Evolutionary conservation across 30 jellyfish, hydroid and myxozoan genomes (phyloP).

Genomic region (Calvadosia cruxmelitensis): DNA sequence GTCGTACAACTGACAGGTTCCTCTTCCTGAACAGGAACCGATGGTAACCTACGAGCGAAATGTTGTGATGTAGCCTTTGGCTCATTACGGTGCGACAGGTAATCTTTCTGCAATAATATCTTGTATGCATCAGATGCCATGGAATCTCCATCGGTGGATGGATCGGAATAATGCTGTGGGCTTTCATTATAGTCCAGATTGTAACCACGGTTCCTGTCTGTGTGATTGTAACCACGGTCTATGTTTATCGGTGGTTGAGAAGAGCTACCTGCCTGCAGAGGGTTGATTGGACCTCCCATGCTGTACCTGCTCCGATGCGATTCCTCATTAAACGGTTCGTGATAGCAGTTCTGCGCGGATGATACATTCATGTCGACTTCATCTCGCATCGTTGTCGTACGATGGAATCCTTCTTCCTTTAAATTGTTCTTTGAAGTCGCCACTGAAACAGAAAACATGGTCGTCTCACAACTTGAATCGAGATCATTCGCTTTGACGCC

Average conservation of each 20-base stretch:
- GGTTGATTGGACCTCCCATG: background rate
- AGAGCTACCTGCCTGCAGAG: background rate
- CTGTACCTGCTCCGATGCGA: background rate
- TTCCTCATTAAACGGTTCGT: background rate
- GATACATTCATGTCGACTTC: conserved; percentile 5
- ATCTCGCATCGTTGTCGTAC: conserved; percentile 9
- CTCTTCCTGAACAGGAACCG: background rate
- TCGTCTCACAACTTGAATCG: conserved; percentile 70
- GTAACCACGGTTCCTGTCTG: background rate
- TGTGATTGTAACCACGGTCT: background rate
- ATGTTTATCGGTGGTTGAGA: background rate
- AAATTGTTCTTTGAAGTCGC: conserved; percentile 30
- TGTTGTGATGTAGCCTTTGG: conserved; percentile 23
- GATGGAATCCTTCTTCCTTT: conserved; percentile 11
- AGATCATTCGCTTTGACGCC: conserved; percentile 8
- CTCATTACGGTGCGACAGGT: conserved; percentile 25
- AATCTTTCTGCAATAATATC: conserved; percentile 43
- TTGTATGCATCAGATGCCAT: conserved; percentile 77
- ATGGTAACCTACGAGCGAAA: conserved; percentile 14
- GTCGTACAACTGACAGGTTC: conserved; percentile 23
- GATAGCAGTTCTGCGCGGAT: background rate
- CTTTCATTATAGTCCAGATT: conserved; percentile 50
- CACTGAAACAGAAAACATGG: conserved; percentile 55
- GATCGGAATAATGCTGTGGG: conserved; percentile 87
- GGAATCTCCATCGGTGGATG: conserved; percentile 79